phyloP scores from a whole-genome alignment of 2,797 vertebrate genomes.

The Catostomus latipinnis region DNA sequence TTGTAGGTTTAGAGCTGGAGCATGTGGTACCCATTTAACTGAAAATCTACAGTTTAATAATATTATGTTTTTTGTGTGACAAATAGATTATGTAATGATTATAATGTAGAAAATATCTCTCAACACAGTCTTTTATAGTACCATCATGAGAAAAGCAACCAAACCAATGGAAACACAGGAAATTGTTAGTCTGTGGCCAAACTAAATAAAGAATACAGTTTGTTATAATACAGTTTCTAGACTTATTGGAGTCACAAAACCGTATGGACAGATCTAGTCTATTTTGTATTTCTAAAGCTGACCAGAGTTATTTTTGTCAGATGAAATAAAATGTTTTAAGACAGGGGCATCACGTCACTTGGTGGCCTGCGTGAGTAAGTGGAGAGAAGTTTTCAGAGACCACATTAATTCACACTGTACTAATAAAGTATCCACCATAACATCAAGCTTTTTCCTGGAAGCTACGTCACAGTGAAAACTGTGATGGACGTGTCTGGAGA shows the following conservation, averaged over 20 bases:
- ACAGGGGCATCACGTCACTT: slow-evolving; percentile 2
- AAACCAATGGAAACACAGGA: slow-evolving; percentile 21
- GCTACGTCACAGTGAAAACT: slow-evolving; percentile 63
- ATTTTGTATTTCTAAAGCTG: slow-evolving; percentile 1
- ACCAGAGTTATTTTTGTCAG: not conserved
- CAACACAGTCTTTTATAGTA: not conserved
- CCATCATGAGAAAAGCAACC: not conserved
- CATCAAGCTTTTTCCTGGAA: slow-evolving; percentile 62
- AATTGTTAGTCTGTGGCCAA: slow-evolving; percentile 4
- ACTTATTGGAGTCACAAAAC: slow-evolving; percentile 4
- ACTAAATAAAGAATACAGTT: slow-evolving; percentile 18
- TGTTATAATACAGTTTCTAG: not conserved
- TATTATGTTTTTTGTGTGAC: not conserved
- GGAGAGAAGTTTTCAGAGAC: slow-evolving; percentile 47
- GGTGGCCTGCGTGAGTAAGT: slow-evolving; percentile 27
- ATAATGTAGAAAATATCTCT: slow-evolving; percentile 1
- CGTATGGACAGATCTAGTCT: not conserved
- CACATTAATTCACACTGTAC: slow-evolving; percentile 64
- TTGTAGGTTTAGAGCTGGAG: slow-evolving; percentile 4
- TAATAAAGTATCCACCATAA: slow-evolving; percentile 66
- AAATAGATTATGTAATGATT: slow-evolving; percentile 17
- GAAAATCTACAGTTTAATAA: slow-evolving; percentile 6
- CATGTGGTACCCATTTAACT: not conserved
- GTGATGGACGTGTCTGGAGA: slow-evolving; percentile 69
- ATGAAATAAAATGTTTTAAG: not conserved